Conservation (phyloP, 2,888 invertebrate species). For the Euzetes globulus region DNA sequence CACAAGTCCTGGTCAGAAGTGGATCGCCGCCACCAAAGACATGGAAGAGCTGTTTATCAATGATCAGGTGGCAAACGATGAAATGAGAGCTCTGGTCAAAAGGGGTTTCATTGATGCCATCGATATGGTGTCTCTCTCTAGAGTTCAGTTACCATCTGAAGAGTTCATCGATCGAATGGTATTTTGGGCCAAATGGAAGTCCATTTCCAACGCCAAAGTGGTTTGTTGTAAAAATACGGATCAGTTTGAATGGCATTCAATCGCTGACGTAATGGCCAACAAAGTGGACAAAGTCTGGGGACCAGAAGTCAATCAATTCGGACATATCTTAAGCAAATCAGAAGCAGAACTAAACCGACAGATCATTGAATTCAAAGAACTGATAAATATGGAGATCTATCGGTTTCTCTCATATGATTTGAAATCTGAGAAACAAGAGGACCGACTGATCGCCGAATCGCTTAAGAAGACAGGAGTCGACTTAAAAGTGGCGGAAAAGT, state of each 20-base stretch:
- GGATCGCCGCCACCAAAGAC: neutral
- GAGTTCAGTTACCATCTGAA: constrained; percentile 22
- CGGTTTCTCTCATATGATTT: neutral
- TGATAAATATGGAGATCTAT: neutral
- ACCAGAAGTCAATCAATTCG: neutral
- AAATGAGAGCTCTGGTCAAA: neutral
- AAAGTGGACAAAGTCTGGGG: neutral
- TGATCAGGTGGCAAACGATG: neutral
- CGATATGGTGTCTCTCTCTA: neutral
- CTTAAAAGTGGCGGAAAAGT: neutral
- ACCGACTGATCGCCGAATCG: neutral
- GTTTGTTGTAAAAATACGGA: constrained; percentile 19
- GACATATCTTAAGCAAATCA: neutral
- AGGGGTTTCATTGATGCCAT: neutral
- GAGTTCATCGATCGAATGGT: constrained; percentile 15
- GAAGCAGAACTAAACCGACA: neutral
- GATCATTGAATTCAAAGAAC: neutral
- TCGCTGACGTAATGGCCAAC: neutral
- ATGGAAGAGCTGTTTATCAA: neutral
- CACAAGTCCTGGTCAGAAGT: neutral
- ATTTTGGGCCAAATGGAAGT: constrained; percentile 22
- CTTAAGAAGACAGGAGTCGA: neutral
- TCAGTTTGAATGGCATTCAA: constrained; percentile 8
- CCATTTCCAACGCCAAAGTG: neutral
- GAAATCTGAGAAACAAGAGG: neutral